phyloP scores from a whole-genome alignment of 2,888 invertebrate species.

The Schizotus pectinicornis region DNA sequence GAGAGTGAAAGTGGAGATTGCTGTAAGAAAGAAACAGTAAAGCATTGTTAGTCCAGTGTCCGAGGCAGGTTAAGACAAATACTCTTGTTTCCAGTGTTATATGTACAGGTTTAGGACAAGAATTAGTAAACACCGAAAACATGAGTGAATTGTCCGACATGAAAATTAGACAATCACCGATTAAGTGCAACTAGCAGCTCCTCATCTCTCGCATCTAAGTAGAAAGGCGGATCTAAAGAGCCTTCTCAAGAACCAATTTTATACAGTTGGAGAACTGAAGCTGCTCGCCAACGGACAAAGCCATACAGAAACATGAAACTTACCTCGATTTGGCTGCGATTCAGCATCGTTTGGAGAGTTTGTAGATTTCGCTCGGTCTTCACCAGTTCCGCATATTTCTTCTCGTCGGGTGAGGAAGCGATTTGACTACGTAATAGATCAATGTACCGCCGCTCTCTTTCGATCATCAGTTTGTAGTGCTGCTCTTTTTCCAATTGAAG shows the following conservation, averaged over 20 bases:
- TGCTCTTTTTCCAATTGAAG: constrained; percentile 82
- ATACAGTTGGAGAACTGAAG: constrained; percentile 13
- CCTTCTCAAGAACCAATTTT: constrained; percentile 11
- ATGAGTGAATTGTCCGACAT: constrained; percentile 33
- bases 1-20: constrained; percentile 49
- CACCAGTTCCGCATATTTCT: constrained; percentile 62
- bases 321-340: constrained; percentile 53
- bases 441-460: constrained; percentile 83
- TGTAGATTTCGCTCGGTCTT: constrained; percentile 67
- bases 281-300: constrained; percentile 17
- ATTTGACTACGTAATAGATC: constrained; percentile 77
- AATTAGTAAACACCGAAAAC: constrained; percentile 28
- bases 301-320: constrained; percentile 23
- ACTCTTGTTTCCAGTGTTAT: constrained; percentile 24
- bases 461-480: constrained; percentile 88
- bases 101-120: constrained; percentile 1
- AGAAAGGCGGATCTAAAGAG: constrained; percentile 17
- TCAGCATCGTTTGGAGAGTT: constrained; percentile 66
- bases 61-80: constrained; percentile 32
- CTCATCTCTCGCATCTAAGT: constrained; percentile 17
- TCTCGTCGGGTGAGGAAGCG: constrained; percentile 58
- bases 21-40: constrained; percentile 57
- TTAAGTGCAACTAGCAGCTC: constrained; percentile 37
- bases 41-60: constrained; percentile 55
- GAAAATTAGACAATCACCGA: constrained; percentile 40